phyloP scores from a whole-genome alignment of 2,888 invertebrate species.

The Tenthredo amoena region DNA sequence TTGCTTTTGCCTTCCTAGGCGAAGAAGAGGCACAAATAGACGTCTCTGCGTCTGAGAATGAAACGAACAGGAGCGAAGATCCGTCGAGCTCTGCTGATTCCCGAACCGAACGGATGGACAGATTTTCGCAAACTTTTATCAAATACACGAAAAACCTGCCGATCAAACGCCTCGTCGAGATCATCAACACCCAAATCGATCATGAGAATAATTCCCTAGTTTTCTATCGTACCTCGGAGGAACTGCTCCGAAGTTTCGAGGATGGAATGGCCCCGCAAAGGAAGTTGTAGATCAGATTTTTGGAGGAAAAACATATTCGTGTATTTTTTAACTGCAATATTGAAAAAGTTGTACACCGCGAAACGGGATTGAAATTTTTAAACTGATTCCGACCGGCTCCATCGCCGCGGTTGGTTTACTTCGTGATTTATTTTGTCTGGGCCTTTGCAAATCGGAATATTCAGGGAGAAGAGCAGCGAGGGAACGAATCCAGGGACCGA shows the following conservation, averaged over 20 bases:
- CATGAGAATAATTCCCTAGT: constrained; percentile 57
- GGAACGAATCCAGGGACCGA: constrained; percentile 3
- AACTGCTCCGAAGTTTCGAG: constrained; percentile 52
- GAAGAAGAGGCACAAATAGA: neutral
- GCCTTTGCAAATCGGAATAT: constrained; percentile 24
- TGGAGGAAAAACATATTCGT: neutral
- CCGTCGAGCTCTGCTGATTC: neutral
- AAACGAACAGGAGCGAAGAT: neutral
- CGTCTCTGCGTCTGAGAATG: neutral
- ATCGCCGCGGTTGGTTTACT: neutral
- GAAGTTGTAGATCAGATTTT: neutral
- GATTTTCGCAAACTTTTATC: constrained; percentile 63
- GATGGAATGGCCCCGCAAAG: neutral
- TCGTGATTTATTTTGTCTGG: constrained; percentile 1
- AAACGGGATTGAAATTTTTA: neutral
- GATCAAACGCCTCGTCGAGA: constrained; percentile 58
- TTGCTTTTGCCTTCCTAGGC: neutral
- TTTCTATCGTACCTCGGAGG: constrained; percentile 58
- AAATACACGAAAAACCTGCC: constrained; percentile 62
- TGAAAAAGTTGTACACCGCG: neutral
- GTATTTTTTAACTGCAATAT: neutral
- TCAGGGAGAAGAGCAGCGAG: neutral
- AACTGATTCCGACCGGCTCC: neutral
- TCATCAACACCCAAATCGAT: constrained; percentile 60
- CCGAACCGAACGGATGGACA: constrained; percentile 31